A percentile compares a stretch with the other conserved stretches of the same genome.
Conservation (phyloP, 2,797 vertebrate genomes). For the Tokudaia muenninki region DNA sequence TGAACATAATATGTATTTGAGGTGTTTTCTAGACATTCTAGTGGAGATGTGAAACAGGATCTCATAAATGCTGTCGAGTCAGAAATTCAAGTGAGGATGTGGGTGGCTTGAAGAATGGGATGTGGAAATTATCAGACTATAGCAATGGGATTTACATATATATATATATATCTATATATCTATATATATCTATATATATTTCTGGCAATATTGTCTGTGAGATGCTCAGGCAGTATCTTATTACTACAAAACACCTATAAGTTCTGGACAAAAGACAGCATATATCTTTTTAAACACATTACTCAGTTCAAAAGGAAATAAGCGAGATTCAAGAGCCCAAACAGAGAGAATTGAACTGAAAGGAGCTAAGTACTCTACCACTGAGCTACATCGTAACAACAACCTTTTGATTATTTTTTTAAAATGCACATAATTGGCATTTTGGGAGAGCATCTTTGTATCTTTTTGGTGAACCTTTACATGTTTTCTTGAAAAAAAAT, state of each 20-base stretch:
- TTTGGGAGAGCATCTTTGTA: not conserved
- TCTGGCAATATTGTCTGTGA: slow-evolving; percentile 28
- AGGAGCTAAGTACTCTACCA: not conserved
- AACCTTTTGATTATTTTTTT: not conserved
- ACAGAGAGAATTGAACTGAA: slow-evolving; percentile 44
- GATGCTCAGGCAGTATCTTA: slow-evolving; percentile 17
- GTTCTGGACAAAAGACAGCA: slow-evolving; percentile 58
- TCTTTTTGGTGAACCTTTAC: not conserved
- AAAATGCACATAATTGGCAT: not conserved
- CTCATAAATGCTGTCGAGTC: not conserved
- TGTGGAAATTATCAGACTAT: slow-evolving; percentile 31
- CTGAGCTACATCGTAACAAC: not conserved
- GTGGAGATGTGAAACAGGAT: slow-evolving; percentile 30
- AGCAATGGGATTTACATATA: slow-evolving; percentile 18
- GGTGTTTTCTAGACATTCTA: slow-evolving; percentile 40
- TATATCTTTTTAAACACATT: slow-evolving; percentile 64
- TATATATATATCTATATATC: slow-evolving; percentile 25
- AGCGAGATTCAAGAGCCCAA: slow-evolving; percentile 64
- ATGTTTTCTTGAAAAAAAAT: slow-evolving; percentile 16
- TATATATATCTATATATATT: slow-evolving; percentile 39
- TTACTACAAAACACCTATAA: slow-evolving; percentile 59
- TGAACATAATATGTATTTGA: slow-evolving; percentile 47
- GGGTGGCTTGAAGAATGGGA: not conserved
- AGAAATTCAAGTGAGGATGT: not conserved
- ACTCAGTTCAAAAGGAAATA: slow-evolving; percentile 59